Conservation (phyloP, 1,140 invertebrate genomes). For the Tetramorium alpestre region DNA sequence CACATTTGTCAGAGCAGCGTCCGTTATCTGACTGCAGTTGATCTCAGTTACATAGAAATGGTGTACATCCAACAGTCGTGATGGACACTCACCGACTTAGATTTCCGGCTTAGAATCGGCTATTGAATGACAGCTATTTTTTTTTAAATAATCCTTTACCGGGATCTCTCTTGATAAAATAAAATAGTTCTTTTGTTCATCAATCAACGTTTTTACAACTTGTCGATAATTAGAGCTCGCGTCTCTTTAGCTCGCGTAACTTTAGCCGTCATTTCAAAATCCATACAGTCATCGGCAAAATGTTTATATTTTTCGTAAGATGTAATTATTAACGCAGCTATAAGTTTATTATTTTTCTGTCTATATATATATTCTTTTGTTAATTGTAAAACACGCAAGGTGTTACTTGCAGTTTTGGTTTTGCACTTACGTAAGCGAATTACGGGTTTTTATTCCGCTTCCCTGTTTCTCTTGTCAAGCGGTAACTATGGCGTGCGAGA, state of each 20-base stretch:
- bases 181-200: neutral
- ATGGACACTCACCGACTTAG: neutral
- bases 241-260: neutral
- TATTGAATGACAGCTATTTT: neutral
- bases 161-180: neutral
- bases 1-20: conserved; percentile 41
- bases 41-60: conserved; percentile 12
- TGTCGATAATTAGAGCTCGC: neutral
- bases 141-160: neutral
- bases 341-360: neutral
- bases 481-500: neutral
- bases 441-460: conserved; percentile 27
- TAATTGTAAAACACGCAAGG: neutral
- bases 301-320: neutral
- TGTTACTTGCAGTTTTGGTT: conserved; percentile 31
- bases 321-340: neutral
- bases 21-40: conserved; percentile 41
- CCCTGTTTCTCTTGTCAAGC: conserved; percentile 14
- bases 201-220: neutral
- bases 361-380: neutral
- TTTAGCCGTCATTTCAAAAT: neutral
- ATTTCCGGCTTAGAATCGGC: neutral
- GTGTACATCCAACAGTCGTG: neutral
- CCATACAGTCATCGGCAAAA: neutral
- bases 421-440: conserved; percentile 30